Evolutionary conservation across 2,113 vertebrate species (phyloP).

Genomic region (Corythoichthys haematopterus): DNA sequence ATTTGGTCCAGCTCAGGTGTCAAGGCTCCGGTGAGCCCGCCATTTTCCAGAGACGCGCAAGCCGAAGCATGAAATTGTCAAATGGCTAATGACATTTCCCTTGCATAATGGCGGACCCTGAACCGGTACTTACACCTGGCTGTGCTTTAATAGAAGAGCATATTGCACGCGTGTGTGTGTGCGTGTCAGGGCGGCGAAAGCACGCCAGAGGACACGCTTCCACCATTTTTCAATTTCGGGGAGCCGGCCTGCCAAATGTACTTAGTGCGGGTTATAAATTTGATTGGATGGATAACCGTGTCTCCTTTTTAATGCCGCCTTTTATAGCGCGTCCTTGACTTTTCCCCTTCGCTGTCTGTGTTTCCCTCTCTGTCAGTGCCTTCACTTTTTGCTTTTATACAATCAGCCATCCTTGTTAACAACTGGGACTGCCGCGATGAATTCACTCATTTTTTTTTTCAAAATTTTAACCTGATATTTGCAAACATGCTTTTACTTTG

Average conservation of each 20-base stretch:
- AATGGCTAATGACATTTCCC: slow-evolving; percentile 61
- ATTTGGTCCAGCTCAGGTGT: background rate
- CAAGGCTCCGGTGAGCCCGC: background rate
- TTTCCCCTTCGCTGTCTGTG: background rate
- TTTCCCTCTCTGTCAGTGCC: background rate
- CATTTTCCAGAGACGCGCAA: slow-evolving; percentile 39
- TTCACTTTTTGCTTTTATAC: background rate
- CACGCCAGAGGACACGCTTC: slow-evolving; percentile 33
- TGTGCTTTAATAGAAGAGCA: slow-evolving; percentile 46
- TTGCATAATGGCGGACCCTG: slow-evolving; percentile 52
- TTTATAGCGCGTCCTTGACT: slow-evolving; percentile 40
- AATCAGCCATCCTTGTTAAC: no score
- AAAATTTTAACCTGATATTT: no score
- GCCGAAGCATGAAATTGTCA: slow-evolving; percentile 63
- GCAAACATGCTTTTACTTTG: no score
- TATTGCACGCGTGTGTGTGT: slow-evolving; percentile 8
- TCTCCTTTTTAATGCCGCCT: slow-evolving; percentile 23
- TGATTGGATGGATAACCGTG: slow-evolving; percentile 47
- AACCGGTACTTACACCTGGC: slow-evolving; percentile 47
- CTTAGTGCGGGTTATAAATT: slow-evolving; percentile 47
- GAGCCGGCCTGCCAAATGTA: slow-evolving; percentile 38
- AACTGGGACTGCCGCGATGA: no score
- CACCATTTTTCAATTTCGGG: slow-evolving; percentile 45
- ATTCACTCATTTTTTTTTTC: no score
- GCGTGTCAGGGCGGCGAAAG: slow-evolving; percentile 8